phyloP scores from a whole-genome alignment of 2,113 vertebrate species.

The Harpagus bidentatus region DNA sequence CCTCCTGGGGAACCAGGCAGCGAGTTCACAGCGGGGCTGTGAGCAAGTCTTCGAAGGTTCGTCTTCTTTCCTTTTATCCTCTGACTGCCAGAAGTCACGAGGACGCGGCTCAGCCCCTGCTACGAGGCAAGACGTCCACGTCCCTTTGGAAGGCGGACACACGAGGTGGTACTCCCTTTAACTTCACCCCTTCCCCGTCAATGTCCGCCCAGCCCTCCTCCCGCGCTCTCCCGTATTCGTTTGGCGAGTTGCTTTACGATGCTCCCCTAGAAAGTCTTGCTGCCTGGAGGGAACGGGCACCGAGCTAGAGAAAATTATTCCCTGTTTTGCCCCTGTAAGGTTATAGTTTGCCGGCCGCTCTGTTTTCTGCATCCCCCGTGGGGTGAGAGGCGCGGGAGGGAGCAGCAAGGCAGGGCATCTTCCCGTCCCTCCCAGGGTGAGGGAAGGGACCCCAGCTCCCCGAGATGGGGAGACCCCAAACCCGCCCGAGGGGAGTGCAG shows the following conservation, averaged over 20 bases:
- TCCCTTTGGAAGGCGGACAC: background rate
- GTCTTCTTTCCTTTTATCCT: background rate
- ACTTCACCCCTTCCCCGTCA: background rate
- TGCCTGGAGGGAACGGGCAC: background rate
- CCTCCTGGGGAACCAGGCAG: background rate
- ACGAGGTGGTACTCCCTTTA: background rate
- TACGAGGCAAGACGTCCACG: background rate
- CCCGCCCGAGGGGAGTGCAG: background rate
- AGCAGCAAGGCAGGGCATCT: background rate
- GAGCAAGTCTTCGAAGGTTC: background rate
- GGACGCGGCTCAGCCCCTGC: background rate
- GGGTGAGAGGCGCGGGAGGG: background rate
- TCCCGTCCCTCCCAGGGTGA: background rate
- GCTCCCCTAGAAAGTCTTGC: background rate
- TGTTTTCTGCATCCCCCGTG: background rate
- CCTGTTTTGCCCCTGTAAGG: rapidly evolving
- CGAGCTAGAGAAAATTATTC: background rate
- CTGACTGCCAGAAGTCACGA: background rate
- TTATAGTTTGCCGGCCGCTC: background rate
- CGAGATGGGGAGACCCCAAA: background rate
- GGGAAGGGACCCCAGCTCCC: background rate
- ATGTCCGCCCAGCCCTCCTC: background rate
- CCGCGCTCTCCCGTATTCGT: background rate
- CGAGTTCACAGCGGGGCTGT: background rate
- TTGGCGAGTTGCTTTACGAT: background rate